Evolutionary conservation across 2,888 invertebrate genomes (phyloP), one percentile per base, ranked within the genome.

Genomic region (Ormyrus nitidulus): DNA sequence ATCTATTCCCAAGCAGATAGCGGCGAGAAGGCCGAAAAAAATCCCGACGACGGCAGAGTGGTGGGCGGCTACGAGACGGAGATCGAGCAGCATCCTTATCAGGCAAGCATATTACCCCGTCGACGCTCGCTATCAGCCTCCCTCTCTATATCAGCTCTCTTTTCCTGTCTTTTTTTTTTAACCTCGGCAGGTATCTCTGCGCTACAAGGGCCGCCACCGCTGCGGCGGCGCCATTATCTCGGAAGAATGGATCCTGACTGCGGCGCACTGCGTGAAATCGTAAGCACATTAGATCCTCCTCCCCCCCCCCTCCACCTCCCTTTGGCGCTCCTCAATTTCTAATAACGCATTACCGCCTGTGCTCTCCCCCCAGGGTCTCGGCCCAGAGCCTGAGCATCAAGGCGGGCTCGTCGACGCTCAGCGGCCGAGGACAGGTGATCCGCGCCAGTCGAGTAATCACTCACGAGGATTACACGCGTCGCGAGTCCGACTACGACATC

Each of bases 81-180:
- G n/a, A 91, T 91, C 80, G 82, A 84, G 69, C 64, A 87, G 11
- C 86, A 89, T 80, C 91, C 91, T 9, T 85, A 90, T 83, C 91
- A 91, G 87, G 86, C 89, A 76, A 72, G 34, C 34, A 34, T 34
- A 34, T 34, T 34, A 2, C 34, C 34, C 34, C 34, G 34, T 34
- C 34, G 34, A 34, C 34, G 34, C 34, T 34, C 34, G 34, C 34
- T 34, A 34, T 34, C 34, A 3, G 34, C 34, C 34, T 34, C 34
- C 34, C 34, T 3, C 34, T 34, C 34, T 3, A 3, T 3, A 2
- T 34, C 34, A 3, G 34, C 2, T 34, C 34, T 34, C 34, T 34
- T 34, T 5, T 61, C 51, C 49, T 8, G 13, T 51, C 11, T 2
- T 13, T n/a, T 6, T 34, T 34, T 34, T 4, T 34, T 34, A 34